Evolutionary conservation across 2,888 invertebrate genomes (phyloP).

Genomic region (Ectemnius continuus): DNA sequence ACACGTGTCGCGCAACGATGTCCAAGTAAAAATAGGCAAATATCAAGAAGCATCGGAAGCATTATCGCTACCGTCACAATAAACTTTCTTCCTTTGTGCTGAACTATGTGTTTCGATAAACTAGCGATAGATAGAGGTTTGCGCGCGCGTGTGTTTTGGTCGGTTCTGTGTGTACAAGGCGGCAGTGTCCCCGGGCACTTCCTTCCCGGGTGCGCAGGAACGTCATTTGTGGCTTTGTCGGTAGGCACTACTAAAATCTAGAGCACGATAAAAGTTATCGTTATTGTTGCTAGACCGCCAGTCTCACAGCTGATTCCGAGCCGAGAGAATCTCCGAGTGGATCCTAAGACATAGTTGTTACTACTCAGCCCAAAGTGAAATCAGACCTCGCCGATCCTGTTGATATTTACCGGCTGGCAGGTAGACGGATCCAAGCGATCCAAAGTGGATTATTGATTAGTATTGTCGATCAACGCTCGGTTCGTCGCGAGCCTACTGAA

Average conservation of each 20-base stretch:
- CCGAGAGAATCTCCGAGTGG: too few relatives aligned
- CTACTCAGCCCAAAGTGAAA: too few relatives aligned
- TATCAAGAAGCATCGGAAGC: background rate
- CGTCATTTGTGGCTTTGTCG: slow-evolving; percentile 47
- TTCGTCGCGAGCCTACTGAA: too few relatives aligned
- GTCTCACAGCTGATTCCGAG: slow-evolving; percentile 5
- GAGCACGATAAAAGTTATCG: slow-evolving; percentile 40
- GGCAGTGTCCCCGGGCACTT: slow-evolving; percentile 29
- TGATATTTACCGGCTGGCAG: too few relatives aligned
- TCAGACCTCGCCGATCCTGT: too few relatives aligned
- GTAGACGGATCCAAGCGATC: too few relatives aligned
- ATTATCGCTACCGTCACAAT: background rate
- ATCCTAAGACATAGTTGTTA: too few relatives aligned
- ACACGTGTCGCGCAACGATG: too few relatives aligned
- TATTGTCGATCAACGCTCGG: too few relatives aligned
- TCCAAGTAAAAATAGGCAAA: too few relatives aligned
- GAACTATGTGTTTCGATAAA: background rate
- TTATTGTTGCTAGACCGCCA: slow-evolving; percentile 16
- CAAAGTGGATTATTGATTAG: too few relatives aligned
- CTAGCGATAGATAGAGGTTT: background rate
- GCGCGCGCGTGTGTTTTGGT: background rate
- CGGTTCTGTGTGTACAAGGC: background rate
- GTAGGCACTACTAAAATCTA: slow-evolving; percentile 26
- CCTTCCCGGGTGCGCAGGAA: background rate
- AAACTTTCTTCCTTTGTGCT: background rate